Conservation (phyloP, 2,888 invertebrate genomes). For the Drosophila koepferae region DNA sequence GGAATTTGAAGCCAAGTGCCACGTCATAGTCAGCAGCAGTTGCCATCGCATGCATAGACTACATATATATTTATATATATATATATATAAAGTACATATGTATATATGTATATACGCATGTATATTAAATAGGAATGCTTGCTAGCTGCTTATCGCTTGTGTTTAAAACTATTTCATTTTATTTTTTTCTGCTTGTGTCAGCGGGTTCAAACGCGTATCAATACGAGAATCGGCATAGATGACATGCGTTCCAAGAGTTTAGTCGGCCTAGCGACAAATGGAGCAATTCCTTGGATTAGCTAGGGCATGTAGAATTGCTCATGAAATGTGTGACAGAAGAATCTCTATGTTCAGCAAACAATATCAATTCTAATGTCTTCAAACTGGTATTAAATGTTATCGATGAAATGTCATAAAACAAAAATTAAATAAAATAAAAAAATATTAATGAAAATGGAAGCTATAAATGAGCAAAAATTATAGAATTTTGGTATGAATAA, state of each 20-base stretch:
- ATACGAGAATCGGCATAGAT: constrained; percentile 26
- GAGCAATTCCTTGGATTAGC: constrained; percentile 16
- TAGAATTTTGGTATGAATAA: too few relatives aligned
- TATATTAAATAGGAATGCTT: constrained; percentile 14
- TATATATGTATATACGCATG: constrained; percentile 4
- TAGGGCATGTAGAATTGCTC: neutral
- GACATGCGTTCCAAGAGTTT: constrained; percentile 15
- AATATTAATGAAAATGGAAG: too few relatives aligned
- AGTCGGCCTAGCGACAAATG: constrained; percentile 42
- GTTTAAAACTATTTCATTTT: constrained; percentile 26
- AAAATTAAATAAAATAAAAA: neutral
- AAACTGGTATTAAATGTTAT: too few relatives aligned
- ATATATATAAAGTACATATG: constrained; percentile 1
- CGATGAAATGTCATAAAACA: too few relatives aligned
- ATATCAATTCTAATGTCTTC: too few relatives aligned
- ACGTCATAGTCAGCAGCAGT: constrained; percentile 34
- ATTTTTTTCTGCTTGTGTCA: constrained; percentile 51
- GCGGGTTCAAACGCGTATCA: constrained; percentile 72
- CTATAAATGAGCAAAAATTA: too few relatives aligned
- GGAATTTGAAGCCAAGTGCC: constrained; percentile 22
- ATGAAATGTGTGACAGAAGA: neutral
- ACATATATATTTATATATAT: constrained; percentile 7
- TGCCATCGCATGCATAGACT: constrained; percentile 11
- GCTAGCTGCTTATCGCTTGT: constrained; percentile 47
- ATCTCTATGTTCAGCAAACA: neutral